Evolutionary conservation across 2,888 invertebrate species (phyloP).

Genomic region (Buathra laborator): DNA sequence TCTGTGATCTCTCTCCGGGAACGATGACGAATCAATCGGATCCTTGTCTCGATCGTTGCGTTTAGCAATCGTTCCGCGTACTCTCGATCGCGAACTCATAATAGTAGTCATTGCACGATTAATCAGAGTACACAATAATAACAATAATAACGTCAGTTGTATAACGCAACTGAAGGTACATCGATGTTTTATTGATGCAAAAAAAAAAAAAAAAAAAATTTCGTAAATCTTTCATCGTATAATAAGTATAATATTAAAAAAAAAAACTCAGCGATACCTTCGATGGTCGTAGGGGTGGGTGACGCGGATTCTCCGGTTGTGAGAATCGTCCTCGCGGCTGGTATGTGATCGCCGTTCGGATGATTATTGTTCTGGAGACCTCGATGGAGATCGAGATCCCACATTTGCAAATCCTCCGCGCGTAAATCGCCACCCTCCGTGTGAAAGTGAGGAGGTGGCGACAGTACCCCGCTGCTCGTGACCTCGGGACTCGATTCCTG

Average conservation of each 20-base stretch:
- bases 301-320: slow-evolving; percentile 72
- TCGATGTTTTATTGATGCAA: neutral
- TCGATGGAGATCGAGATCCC: slow-evolving; percentile 89
- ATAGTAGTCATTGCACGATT: slow-evolving; percentile 43
- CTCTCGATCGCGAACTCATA: slow-evolving; percentile 28
- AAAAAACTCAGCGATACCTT: slow-evolving; percentile 75
- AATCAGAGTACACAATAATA: neutral
- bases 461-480: slow-evolving; percentile 85
- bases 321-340: slow-evolving; percentile 68
- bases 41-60: slow-evolving; percentile 4
- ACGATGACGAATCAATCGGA: slow-evolving; percentile 12
- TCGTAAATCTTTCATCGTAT: neutral
- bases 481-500: slow-evolving; percentile 84
- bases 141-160: slow-evolving; percentile 20
- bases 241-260: neutral
- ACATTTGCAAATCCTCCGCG: slow-evolving; percentile 87
- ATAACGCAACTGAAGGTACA: neutral
- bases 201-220: slow-evolving; percentile 11
- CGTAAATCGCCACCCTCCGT: slow-evolving; percentile 89
- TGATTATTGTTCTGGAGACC: slow-evolving; percentile 79
- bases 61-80: slow-evolving; percentile 17
- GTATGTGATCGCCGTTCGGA: slow-evolving; percentile 49
- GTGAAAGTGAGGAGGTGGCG: slow-evolving; percentile 90
- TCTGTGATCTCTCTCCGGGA: neutral
- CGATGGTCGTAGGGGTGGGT: slow-evolving; percentile 77